Conservation (phyloP, 53 echinoderm and acorn worm species). For the Arbacia lixula region DNA sequence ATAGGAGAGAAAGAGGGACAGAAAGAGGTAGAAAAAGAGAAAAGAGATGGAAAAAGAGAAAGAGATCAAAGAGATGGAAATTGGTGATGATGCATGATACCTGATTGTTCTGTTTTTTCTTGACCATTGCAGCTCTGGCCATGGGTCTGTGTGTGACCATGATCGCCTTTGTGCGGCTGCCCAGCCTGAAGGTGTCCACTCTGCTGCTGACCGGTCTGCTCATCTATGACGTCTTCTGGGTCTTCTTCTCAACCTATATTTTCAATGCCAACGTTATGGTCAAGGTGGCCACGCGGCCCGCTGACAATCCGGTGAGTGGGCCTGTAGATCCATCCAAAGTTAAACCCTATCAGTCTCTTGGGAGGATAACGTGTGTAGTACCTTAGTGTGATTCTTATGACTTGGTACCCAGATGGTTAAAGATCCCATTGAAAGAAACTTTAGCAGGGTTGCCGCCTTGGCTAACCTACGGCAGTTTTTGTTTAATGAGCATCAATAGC, state of each 20-base stretch:
- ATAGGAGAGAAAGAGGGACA: too few relatives aligned
- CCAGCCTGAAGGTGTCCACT: conserved; percentile 96
- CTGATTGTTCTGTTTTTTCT: background rate
- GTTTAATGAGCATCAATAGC: too few relatives aligned
- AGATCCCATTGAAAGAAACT: too few relatives aligned
- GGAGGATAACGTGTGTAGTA: too few relatives aligned
- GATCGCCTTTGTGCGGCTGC: conserved; percentile 97
- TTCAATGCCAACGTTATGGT: conserved; percentile 99
- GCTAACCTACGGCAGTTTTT: too few relatives aligned
- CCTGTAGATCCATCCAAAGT: background rate
- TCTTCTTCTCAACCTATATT: conserved; percentile 99
- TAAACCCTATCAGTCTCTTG: background rate
- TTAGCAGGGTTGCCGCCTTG: too few relatives aligned
- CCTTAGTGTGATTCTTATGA: too few relatives aligned
- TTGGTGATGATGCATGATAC: too few relatives aligned
- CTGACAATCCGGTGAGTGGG: conserved; percentile 92
- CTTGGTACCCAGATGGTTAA: too few relatives aligned
- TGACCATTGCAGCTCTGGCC: conserved; percentile 78
- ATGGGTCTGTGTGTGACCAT: conserved; percentile 99
- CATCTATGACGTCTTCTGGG: conserved; percentile 99
- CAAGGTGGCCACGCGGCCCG: conserved; percentile 96
- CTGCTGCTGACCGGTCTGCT: conserved; percentile 94
- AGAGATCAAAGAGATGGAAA: too few relatives aligned
- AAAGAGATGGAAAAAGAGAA: too few relatives aligned
- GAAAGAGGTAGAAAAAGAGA: too few relatives aligned